Conservation (phyloP, 2,113 vertebrate genomes). For the Melozone crissalis region DNA sequence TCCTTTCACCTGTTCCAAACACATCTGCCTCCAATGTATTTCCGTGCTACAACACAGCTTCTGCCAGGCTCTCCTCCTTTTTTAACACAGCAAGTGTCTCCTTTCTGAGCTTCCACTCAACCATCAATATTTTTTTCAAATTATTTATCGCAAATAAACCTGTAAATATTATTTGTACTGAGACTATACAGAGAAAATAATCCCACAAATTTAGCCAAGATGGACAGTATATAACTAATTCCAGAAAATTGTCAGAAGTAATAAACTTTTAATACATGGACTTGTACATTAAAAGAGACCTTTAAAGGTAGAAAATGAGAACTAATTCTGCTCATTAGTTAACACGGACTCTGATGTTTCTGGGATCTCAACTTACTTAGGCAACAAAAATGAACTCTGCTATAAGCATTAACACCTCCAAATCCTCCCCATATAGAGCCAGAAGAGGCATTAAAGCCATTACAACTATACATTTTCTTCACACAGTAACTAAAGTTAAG, state of each 20-base stretch:
- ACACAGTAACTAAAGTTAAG: background rate
- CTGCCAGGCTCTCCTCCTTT: background rate
- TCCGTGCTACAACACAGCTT: background rate
- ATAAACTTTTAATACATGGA: background rate
- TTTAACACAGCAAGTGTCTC: background rate
- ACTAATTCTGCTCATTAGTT: background rate
- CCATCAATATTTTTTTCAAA: background rate
- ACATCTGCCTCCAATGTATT: rapidly evolving
- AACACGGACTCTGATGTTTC: background rate
- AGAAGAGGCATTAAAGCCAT: background rate
- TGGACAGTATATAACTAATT: background rate
- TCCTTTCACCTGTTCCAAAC: background rate
- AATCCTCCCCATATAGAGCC: background rate
- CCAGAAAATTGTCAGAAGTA: background rate
- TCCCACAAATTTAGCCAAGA: background rate
- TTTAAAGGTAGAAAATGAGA: background rate
- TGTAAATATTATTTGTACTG: background rate
- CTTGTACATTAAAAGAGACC: background rate
- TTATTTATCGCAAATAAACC: background rate
- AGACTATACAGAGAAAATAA: background rate
- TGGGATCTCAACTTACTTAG: background rate
- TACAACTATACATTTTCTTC: background rate
- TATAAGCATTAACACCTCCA: background rate
- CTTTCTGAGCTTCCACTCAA: background rate
- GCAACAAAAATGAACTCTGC: background rate